Evolutionary conservation across 2,113 vertebrate genomes (phyloP).

Genomic region (Microcebus jonahi): DNA sequence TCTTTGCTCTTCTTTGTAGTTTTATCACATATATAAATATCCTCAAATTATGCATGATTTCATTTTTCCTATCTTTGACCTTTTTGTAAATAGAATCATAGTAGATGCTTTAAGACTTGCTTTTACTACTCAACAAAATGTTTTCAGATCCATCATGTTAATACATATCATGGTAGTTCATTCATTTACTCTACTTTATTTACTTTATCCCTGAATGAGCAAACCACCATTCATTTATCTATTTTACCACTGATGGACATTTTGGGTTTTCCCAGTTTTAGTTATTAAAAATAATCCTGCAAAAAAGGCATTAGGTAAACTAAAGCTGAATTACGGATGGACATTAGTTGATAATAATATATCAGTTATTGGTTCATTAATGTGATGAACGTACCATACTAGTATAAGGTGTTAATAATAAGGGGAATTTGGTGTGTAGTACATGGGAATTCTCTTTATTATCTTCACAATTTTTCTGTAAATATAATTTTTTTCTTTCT

Average conservation of each 20-base stretch:
- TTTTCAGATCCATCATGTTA: neutral
- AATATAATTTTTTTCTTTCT: neutral
- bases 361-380: neutral
- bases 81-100: neutral
- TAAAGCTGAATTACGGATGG: neutral
- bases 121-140: neutral
- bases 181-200: neutral
- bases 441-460: neutral
- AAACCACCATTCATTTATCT: neutral
- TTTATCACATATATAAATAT: neutral
- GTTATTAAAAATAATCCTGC: neutral
- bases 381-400: neutral
- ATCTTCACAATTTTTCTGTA: neutral
- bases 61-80: conserved; percentile 6
- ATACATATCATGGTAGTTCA: no score
- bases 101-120: neutral
- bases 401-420: neutral
- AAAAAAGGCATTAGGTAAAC: neutral
- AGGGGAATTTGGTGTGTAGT: neutral
- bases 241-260: neutral
- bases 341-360: neutral
- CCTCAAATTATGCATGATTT: neutral
- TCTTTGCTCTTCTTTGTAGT: conserved; percentile 10
- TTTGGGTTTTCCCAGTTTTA: neutral
- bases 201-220: neutral